Evolutionary conservation across 2,888 invertebrate genomes (phyloP).

Genomic region (Oligia latruncula): DNA sequence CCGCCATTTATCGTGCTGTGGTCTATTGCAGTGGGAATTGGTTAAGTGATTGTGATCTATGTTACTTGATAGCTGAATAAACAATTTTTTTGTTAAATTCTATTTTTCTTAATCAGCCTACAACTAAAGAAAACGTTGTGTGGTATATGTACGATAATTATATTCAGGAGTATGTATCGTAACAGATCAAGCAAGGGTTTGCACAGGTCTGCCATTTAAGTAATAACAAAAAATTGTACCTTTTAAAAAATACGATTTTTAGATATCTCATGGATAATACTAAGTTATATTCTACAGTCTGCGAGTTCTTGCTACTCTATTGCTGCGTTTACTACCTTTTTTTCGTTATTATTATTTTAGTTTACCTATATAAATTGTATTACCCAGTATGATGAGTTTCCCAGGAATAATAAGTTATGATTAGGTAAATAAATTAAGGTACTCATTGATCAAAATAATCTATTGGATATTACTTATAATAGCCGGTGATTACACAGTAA

Average conservation of each 20-base stretch:
- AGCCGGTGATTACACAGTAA: conserved; percentile 14
- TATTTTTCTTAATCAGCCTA: too few relatives aligned
- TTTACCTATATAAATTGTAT: background rate
- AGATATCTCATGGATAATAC: background rate
- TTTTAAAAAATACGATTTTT: background rate
- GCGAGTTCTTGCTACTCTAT: too few relatives aligned
- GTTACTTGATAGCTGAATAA: background rate
- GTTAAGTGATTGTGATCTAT: conserved; percentile 16
- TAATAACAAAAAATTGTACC: background rate
- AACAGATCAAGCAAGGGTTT: background rate
- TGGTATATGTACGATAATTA: background rate
- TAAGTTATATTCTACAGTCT: background rate
- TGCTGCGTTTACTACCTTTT: background rate
- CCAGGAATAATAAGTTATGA: conserved; percentile 4
- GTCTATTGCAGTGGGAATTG: conserved; percentile 18
- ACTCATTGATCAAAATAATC: conserved; percentile 39
- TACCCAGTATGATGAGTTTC: background rate
- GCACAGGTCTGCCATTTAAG: background rate
- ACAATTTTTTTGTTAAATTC: background rate
- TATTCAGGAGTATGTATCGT: background rate
- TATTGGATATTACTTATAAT: conserved; percentile 34
- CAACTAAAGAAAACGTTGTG: too few relatives aligned
- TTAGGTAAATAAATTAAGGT: background rate
- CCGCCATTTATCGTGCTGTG: conserved; percentile 39
- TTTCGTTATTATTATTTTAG: background rate